Evolutionary conservation across 2,797 vertebrate species (phyloP), one percentile per base, ranked within the genome.

Genomic region (Takifugu rubripes): DNA sequence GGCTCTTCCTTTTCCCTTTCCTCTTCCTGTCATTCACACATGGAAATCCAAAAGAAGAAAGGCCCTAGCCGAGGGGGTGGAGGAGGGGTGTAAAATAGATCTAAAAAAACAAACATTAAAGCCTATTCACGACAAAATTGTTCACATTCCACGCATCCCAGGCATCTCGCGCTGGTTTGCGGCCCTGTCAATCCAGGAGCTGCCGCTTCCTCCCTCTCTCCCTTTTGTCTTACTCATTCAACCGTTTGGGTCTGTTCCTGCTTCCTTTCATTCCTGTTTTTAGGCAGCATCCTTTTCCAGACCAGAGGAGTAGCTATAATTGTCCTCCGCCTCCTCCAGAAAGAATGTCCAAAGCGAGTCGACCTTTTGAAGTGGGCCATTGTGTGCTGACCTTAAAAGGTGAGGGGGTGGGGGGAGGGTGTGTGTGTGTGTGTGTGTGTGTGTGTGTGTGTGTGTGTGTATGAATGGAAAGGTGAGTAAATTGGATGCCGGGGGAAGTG

Each of bases 11-110:
- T 73, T 87, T 84, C 80, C 84, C 49, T 64, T 80, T 84, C 81
- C 79, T 52, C 62, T 88, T 88, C 90, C 90, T 81, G 82, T 78
- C 76, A 86, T 90, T 90, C 88, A 89, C 73, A 73, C 63, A 70
- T 68, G 64, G 72, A 84, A 81, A 78, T 61, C 21, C 65, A 75
- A 70, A 50, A 50, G 31, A 33, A 27, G 16, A 29, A 26, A 27
- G 26, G n/a, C 33, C 44, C 29, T 16, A 59, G 21, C 64, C 10
- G 43, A 33, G 64, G 69, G 70, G 36, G 31, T 5, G 6, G 5
- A 7, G 27, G 27, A 7, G 55, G 21, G 21, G 21, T 21, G 21
- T 21, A 83, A 88, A 85, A 85, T 76, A 88, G 68, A 67, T 64
- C 64, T 21, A 21, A 61, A 59, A 59, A 81, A 82, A 87, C 75